Percentiles rank a stretch among this genome's conserved stretches.
phyloP scores from a whole-genome alignment of 2,888 invertebrate genomes.

The Epinotia nisella region DNA sequence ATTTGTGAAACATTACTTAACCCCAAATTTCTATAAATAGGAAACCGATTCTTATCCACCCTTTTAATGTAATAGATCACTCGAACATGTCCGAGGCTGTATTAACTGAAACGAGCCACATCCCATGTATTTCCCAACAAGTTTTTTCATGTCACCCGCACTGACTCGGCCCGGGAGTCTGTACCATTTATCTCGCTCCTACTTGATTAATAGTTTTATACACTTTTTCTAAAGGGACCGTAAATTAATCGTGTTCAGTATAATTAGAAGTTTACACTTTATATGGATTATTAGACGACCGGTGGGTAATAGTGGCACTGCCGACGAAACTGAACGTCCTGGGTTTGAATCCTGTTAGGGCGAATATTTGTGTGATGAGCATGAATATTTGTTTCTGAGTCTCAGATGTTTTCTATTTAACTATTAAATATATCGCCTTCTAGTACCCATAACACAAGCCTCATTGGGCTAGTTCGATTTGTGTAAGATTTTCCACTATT shows the following conservation, averaged over 20 bases:
- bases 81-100: background rate
- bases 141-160: background rate
- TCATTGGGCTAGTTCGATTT: too few relatives aligned
- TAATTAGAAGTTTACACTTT: background rate
- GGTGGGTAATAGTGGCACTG: too few relatives aligned
- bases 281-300: background rate
- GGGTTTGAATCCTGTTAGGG: too few relatives aligned
- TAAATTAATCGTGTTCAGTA: background rate
- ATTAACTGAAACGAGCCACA: constrained; percentile 1
- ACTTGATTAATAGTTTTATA: constrained; percentile 4
- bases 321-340: too few relatives aligned
- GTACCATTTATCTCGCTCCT: background rate
- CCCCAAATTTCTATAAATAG: background rate
- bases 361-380: too few relatives aligned
- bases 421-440: too few relatives aligned
- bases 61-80: background rate
- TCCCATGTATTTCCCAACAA: background rate
- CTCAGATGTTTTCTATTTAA: too few relatives aligned
- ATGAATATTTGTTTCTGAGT: too few relatives aligned
- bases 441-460: too few relatives aligned
- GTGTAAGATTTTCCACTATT: too few relatives aligned
- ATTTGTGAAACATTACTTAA: too few relatives aligned
- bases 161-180: background rate
- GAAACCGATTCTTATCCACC: background rate
- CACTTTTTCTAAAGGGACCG: background rate